These are phyloP conservation scores for Pseudotriccus pelzelni DNA, from an alignment of 2,797 vertebrate genomes.

Conservation along the genomic window DNA sequence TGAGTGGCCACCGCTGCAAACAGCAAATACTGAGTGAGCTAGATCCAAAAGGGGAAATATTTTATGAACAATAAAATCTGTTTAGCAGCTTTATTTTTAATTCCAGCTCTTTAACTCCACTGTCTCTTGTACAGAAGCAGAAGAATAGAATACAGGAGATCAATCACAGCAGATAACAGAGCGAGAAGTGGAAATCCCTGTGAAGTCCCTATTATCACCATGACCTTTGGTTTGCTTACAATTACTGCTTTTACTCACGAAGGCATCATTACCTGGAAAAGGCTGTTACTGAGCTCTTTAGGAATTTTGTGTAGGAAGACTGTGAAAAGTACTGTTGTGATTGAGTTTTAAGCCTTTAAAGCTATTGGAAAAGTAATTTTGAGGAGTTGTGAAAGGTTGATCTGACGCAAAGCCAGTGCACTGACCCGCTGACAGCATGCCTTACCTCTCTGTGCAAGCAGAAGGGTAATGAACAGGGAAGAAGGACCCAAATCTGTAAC, in stretches of 20 bases:
- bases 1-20: neutral
- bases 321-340: neutral
- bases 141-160: neutral
- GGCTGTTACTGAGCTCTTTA: neutral
- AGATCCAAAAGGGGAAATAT: neutral
- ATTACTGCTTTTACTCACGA: neutral
- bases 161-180: neutral
- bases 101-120: neutral
- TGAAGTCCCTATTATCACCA: neutral
- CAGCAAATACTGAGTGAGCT: neutral
- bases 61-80: neutral
- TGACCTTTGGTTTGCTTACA: neutral
- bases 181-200: neutral
- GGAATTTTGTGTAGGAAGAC: neutral
- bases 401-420: neutral
- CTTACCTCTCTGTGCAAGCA: neutral
- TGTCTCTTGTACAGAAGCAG: neutral
- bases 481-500: neutral
- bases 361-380: neutral
- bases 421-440: neutral
- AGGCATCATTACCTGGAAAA: neutral
- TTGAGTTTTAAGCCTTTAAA: neutral
- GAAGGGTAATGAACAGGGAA: neutral
- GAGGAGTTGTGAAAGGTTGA: neutral
- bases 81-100: neutral